phyloP scores from a whole-genome alignment of 2,888 invertebrate genomes.

The Miltochrista miniata region DNA sequence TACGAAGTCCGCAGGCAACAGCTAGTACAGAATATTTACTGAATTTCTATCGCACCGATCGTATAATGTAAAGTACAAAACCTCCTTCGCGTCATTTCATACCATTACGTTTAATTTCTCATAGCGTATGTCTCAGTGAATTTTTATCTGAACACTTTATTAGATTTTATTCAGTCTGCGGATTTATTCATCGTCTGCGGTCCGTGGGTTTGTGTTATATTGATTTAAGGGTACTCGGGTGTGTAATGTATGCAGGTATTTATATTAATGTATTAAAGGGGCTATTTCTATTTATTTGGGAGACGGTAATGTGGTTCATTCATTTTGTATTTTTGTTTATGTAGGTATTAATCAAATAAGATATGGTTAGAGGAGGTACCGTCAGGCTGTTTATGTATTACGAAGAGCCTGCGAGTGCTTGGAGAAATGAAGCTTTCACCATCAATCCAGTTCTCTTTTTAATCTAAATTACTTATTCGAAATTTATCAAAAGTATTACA shows the following conservation, averaged over 20 bases:
- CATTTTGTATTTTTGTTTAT: too few species aligned
- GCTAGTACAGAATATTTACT: too few species aligned
- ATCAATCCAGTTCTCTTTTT: too few species aligned
- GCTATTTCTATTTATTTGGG: background rate
- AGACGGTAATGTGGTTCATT: too few species aligned
- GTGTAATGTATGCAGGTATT: conserved; percentile 10
- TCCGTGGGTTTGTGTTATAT: conserved; percentile 29
- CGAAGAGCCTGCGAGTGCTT: too few species aligned
- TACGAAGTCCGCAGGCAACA: too few species aligned
- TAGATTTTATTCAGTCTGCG: conserved; percentile 71
- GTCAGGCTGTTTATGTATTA: too few species aligned
- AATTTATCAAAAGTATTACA: too few species aligned
- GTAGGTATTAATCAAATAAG: too few species aligned
- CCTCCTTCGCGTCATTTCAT: conserved; percentile 60
- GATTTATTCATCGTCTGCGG: conserved; percentile 45
- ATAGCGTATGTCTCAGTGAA: conserved; percentile 63
- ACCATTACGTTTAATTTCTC: conserved; percentile 67
- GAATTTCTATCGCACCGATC: background rate
- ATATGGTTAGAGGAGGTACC: too few species aligned
- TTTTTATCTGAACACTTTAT: conserved; percentile 67
- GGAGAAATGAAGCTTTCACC: too few species aligned
- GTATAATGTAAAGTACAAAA: conserved; percentile 2
- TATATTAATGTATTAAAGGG: background rate
- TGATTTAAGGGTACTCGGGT: conserved; percentile 21
- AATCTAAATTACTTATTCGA: too few species aligned